Percentiles rank a stretch among this genome's conserved stretches.
Evolutionary conservation across 2,113 vertebrate genomes (phyloP).

Genomic region (Phalacrocorax aristotelis): DNA sequence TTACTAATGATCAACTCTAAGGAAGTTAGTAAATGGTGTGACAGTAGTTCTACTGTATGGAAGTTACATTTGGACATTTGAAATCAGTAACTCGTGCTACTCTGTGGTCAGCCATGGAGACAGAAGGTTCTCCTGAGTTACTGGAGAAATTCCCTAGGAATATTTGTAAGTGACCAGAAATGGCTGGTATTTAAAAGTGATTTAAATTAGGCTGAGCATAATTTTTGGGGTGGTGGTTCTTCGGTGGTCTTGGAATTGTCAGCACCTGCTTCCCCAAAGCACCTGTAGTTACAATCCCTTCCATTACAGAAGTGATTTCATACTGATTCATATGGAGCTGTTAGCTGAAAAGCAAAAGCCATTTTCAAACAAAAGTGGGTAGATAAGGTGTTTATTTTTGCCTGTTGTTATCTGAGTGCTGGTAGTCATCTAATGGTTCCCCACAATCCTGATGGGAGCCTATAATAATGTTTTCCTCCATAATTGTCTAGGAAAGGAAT

Average conservation of each 20-base stretch:
- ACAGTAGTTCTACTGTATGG: background rate
- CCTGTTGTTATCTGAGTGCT: background rate
- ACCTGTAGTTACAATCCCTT: background rate
- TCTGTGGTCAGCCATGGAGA: background rate
- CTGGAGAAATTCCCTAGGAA: constrained; percentile 18
- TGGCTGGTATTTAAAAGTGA: background rate
- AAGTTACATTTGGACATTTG: background rate
- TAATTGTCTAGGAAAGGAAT: background rate
- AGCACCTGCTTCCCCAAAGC: background rate
- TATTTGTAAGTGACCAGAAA: constrained; percentile 3
- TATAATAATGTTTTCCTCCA: background rate
- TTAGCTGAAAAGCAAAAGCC: background rate
- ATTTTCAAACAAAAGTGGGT: background rate
- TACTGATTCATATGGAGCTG: background rate
- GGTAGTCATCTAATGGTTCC: background rate
- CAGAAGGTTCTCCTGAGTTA: background rate
- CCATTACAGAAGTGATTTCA: background rate
- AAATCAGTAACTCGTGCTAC: background rate
- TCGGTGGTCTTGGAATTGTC: background rate
- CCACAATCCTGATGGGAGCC: background rate
- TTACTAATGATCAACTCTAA: background rate
- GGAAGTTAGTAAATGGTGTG: constrained; percentile 26
- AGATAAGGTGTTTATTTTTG: background rate
- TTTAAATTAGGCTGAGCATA: background rate
- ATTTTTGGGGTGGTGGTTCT: background rate